phyloP scores from a whole-genome alignment of 2,888 invertebrate species.

The Nomada ruficornis region DNA sequence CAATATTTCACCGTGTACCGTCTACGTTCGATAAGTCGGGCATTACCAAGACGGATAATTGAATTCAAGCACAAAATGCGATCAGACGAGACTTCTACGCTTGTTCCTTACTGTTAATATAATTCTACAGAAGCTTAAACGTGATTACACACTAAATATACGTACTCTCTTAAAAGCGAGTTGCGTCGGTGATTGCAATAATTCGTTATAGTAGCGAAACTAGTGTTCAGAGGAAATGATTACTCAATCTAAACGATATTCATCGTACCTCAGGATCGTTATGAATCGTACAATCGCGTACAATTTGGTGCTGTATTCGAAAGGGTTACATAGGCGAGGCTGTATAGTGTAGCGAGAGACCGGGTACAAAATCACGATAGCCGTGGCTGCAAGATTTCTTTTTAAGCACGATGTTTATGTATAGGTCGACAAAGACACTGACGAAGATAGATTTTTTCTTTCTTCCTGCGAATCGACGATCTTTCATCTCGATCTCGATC shows the following conservation, averaged over 20 bases:
- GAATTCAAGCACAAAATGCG: slow-evolving; percentile 45
- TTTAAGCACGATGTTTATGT: slow-evolving; percentile 2
- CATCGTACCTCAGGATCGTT: neutral
- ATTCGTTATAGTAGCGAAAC: slow-evolving; percentile 30
- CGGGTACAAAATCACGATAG: slow-evolving; percentile 36
- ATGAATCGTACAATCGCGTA: slow-evolving; percentile 15
- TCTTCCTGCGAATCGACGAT: slow-evolving; percentile 3
- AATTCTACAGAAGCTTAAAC: slow-evolving; percentile 49
- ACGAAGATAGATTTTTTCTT: slow-evolving; percentile 14
- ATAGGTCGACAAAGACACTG: slow-evolving; percentile 26
- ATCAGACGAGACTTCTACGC: slow-evolving; percentile 29
- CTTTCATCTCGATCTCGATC: slow-evolving; percentile 5
- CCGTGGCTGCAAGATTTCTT: slow-evolving; percentile 22
- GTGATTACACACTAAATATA: slow-evolving; percentile 28
- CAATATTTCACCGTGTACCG: slow-evolving; percentile 57
- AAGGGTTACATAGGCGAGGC: slow-evolving; percentile 22
- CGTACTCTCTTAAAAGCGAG: slow-evolving; percentile 53
- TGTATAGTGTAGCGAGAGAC: slow-evolving; percentile 16
- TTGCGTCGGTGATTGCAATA: slow-evolving; percentile 49
- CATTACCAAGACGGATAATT: slow-evolving; percentile 51
- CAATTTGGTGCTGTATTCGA: slow-evolving; percentile 31
- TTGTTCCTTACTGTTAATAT: neutral
- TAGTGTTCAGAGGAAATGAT: slow-evolving; percentile 32
- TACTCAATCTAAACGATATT: slow-evolving; percentile 15
- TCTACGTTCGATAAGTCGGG: slow-evolving; percentile 33